Base-by-base conservation (phyloP, 2,797 vertebrate species). In the Syngnathus acus region DNA sequence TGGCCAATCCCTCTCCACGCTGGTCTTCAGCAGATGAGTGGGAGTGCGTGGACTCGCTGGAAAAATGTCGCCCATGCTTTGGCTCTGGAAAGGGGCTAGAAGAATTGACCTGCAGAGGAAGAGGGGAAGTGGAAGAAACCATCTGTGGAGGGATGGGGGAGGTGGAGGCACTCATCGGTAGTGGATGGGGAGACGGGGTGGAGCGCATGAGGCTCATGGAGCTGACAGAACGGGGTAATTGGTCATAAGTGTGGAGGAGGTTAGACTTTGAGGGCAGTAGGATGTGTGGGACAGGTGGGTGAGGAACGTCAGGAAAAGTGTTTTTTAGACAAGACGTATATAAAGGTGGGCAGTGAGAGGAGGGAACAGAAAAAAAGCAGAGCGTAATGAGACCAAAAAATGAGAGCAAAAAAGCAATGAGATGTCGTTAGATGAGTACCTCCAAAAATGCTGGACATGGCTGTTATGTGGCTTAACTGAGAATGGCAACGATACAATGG, bases 11-110 rank as follows among this genome's bases (percentile, higher is more conserved):
- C 0, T 92, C 93, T 53, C 91, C 92, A 47, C 86, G 86, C 51
- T 91, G 91, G 59, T 95, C 94, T 79, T 92, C 92, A 0, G 93
- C 91, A 0, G 93, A 93, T 39, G 94, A 94, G 71, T 93, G 91
- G 21, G 94, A 95, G 68, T 97, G 94, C 0, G 93, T 93, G 3
- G 94, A 95, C 73, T 95, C 93, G 0, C 93, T 94, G 78, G 94
- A 94, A 72, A 95, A 93, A 74, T 94, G 93, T 2, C 93, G 91
- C 0, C 92, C 85, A 0, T 91, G 91, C 70, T 93, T 94, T 74
- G 89, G 86, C 84, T 94, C 93, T 0, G 94, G 94, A 84, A 93
- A 95, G 6, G 94, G 94, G 69, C 93, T 94, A 8, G 94, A 93
- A 21, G 94, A 95, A 70, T 94, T 94, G 65, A 93, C 90, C 94